Base-by-base conservation (phyloP, 2,797 vertebrate species). In the Sphenopsis melanotis region DNA sequence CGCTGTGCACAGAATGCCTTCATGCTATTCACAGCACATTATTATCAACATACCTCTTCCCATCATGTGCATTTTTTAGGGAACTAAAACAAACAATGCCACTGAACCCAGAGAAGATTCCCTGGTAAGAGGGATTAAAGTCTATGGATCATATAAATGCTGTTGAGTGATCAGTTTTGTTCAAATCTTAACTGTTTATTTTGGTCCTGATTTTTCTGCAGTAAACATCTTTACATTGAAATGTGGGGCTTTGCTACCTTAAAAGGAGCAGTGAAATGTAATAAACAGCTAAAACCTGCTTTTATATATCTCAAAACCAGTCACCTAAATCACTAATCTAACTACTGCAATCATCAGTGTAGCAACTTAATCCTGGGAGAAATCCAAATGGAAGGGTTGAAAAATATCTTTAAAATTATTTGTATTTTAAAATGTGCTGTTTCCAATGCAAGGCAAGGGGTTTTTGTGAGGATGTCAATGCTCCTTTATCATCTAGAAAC, bases 11-110 rank as follows among this genome's bases (percentile, higher is more conserved):
- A 88, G 96, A 96, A 97, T 94, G 96, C 89, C 96, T 96, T 97
- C 94, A 89, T 64, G 81, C 97, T 90, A 85, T 84, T 97, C 96
- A 96, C 92, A 93, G 83, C 21, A 66, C 93, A 94, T 93, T 93
- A 89, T 82, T 57, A 88, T 70, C 89, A 94, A 89, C 94, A 56
- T 78, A 97, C 94, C 95, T 89, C 95, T 94, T 95, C 89, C 93
- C 94, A 81, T 93, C 86, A 17, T 12, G 12, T 7, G 65, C 72
- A 59, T 95, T 96, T 96, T 94, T 94, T 81, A 87, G 68, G 94
- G 78, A 92, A 92, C 90, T 63, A 96, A 97, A 97, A 36, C 94
- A 98, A 98, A 97, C 83, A 97, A 75, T 17, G 72, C 72, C 89
- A 52, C 55, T 75, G 87, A 93, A 95, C 81, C 93, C 94, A 75